Conservation (phyloP, 2,888 invertebrate genomes). For the Brenthis ino region DNA sequence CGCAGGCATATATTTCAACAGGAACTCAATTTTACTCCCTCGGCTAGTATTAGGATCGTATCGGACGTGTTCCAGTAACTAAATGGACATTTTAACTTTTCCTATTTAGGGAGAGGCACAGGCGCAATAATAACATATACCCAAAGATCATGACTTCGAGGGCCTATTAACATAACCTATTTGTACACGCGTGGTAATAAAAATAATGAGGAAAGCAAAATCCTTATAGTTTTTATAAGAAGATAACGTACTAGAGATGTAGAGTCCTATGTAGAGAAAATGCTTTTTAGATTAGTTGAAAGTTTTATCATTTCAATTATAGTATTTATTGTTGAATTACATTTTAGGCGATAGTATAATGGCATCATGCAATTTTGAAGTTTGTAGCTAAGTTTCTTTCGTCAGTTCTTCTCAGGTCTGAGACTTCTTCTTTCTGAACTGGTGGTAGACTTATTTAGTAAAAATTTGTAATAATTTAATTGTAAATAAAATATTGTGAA, state of each 20-base stretch:
- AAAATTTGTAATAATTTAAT: too few species aligned
- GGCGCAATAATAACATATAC: slow-evolving; percentile 64
- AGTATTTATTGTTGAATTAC: too few species aligned
- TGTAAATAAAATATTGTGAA: too few species aligned
- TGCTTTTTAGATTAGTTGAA: too few species aligned
- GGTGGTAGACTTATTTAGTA: too few species aligned
- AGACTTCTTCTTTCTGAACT: too few species aligned
- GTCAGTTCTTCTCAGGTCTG: too few species aligned
- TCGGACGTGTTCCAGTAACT: slow-evolving; percentile 71
- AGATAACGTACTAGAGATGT: neutral
- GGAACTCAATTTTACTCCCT: slow-evolving; percentile 16
- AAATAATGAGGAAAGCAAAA: slow-evolving; percentile 43
- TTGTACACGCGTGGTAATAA: slow-evolving; percentile 51
- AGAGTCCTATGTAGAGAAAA: neutral
- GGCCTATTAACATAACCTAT: slow-evolving; percentile 62
- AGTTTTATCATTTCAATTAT: too few species aligned
- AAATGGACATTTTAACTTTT: slow-evolving; percentile 82
- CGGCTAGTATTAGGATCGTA: slow-evolving; percentile 36
- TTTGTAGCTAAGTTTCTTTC: too few species aligned
- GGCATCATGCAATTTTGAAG: too few species aligned
- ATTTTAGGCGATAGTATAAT: too few species aligned
- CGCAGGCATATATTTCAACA: neutral
- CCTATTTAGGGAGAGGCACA: slow-evolving; percentile 61
- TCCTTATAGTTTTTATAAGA: neutral
- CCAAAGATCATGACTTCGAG: slow-evolving; percentile 65